Evolutionary conservation across 2,888 invertebrate species (phyloP).

Genomic region (Lordiphosa andalusiaca): DNA sequence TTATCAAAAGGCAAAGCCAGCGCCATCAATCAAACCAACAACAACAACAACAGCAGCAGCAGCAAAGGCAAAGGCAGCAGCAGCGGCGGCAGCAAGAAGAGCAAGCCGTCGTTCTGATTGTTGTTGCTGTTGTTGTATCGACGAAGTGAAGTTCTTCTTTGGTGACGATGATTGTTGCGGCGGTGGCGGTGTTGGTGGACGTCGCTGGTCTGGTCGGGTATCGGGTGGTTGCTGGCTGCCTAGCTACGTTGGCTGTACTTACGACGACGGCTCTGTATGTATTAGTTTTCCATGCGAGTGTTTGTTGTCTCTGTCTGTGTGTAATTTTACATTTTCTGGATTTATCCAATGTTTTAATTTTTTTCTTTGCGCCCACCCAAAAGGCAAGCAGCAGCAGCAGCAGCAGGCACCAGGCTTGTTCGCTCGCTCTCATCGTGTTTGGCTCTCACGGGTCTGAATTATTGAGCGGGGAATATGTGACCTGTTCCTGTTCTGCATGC

Average conservation of each 20-base stretch:
- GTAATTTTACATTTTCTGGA: constrained; percentile 71
- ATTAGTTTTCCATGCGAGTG: constrained; percentile 60
- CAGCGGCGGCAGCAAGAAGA: constrained; percentile 14
- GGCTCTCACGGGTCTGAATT: constrained; percentile 49
- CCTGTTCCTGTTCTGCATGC: constrained; percentile 56
- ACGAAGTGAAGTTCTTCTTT: constrained; percentile 69
- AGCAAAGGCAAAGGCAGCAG: constrained; percentile 22
- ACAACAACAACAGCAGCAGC: constrained; percentile 43
- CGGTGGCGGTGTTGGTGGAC: constrained; percentile 61
- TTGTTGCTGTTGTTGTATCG: constrained; percentile 55
- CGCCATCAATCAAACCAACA: constrained; percentile 70
- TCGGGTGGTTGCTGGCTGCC: constrained; percentile 48
- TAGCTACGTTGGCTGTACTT: constrained; percentile 68
- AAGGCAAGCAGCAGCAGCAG: constrained; percentile 16
- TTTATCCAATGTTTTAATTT: constrained; percentile 71
- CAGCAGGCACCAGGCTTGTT: neutral
- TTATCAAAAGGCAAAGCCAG: constrained; percentile 67
- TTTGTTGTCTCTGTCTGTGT: constrained; percentile 34
- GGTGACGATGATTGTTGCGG: constrained; percentile 69
- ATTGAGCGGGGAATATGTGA: constrained; percentile 61
- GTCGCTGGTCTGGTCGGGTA: constrained; percentile 40
- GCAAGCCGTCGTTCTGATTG: constrained; percentile 10
- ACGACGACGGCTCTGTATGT: constrained; percentile 28
- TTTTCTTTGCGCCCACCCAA: constrained; percentile 64
- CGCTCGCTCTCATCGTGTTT: constrained; percentile 18